Evolutionary conservation across 2,113 vertebrate species (phyloP), one percentile per base, ranked within the genome.

Genomic region (Oryzias javanicus): DNA sequence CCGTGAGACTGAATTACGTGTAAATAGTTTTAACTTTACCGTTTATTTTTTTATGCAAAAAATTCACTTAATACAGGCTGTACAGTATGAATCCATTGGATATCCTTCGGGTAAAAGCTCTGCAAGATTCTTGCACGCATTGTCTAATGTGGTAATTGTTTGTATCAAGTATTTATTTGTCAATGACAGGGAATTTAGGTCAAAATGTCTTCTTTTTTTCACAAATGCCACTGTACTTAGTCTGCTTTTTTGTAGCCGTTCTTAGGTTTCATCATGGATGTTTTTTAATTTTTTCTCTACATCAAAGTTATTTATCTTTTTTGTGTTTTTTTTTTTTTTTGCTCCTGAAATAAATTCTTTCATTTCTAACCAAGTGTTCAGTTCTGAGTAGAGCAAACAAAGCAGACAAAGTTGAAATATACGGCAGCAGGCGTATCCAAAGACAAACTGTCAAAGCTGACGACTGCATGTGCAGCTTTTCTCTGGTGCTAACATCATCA

Each of bases 281-380:
- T 65, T 92, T 93, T 92, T 90, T 91, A 49, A 22, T 22, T 91
- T 93, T 91, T 93, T 53, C 10, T 52, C 3, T 82, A 69, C 59
- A 92, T 91, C 91, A 93, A 94, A 93, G 91, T 92, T 95, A 96
- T 96, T 97, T 88, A 89, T 86, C 83, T 89, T 83, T 91, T 70
- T 27, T 27, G 25, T 81, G 67, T 82, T 68, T 3, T 45, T 45
- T 45, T 14, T 15, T 84, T 82, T 82, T 62, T 47, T 74, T 78
- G 41, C 81, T 75, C 64, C 68, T 67, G 75, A 72, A 88, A 81
- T 87, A 88, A 87, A 87, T 60, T 48, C 41, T 76, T 63, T 82
- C 70, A 57, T 82, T 81, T 85, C 42, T 81, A 64, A 27, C 6
- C 48, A 25, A 42, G 24, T 49, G 18, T 53, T 27, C 14, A 19